Evolutionary conservation across 2,888 invertebrate genomes (phyloP), one percentile per base, ranked within the genome.

Genomic region (Cephus sareptanus): DNA sequence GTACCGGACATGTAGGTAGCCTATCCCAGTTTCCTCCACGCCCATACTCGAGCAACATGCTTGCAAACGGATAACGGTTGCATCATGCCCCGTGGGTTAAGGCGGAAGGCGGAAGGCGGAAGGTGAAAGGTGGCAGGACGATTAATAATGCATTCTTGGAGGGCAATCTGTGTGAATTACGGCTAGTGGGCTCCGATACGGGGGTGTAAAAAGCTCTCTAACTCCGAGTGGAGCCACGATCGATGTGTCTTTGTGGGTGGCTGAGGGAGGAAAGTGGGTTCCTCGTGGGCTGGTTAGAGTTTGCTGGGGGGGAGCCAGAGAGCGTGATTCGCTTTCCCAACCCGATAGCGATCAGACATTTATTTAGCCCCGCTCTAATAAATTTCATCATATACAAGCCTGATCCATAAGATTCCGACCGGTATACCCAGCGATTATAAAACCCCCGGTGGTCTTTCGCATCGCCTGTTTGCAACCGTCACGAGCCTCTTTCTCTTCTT

Each of bases 251-350:
- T 81, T 81, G 79, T 77, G 83, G 73, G 79, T 79, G 40, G 40
- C 1, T 15, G 6, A 6, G 40, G 40, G 40, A 15, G 40, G 40
- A 15, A 4, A 6, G 40, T 40, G 15, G 40, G 40, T 40, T 4
- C 15, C 40, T 70, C 30, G 70, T 6, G 70, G 30, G 31, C 4
- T 33, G n/a, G 13, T 12, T 6, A 0, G 70, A 70, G 30, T 12
- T 4, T 31, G 30, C 30, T 33, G 30, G 11, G 30, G 34, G 34
- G 6, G 34, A 30, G 68, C 40, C 77, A 70, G 74, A 68, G 80
- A 68, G 80, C 85, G 85, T 81, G 84, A 82, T 85, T 81, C 79
- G 82, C 82, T 79, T 85, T 79, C 75, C 74, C 35, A 70, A 74
- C 40, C 70, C 75, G 77, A 79, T 78, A 79, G 75, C 73, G 76